phyloP scores from a whole-genome alignment of 2,797 vertebrate genomes.

The Rhinoraja longicauda region DNA sequence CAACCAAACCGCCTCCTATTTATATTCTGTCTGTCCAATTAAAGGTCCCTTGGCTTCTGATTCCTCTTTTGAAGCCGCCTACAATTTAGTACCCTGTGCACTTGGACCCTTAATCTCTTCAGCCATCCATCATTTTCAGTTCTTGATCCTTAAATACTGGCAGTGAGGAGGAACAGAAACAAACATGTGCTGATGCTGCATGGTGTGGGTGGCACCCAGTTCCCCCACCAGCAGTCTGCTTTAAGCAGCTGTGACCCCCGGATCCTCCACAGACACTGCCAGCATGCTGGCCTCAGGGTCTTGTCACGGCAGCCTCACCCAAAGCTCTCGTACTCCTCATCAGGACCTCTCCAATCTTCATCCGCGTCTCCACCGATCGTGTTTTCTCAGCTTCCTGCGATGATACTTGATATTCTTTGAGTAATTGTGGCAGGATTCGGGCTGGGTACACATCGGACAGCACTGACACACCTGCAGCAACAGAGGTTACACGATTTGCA shows the following conservation, averaged over 20 bases:
- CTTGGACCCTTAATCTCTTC: too few relatives aligned
- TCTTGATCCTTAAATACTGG: too few relatives aligned
- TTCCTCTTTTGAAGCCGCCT: too few relatives aligned
- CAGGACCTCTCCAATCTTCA: conserved; percentile 87
- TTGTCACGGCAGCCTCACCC: conserved; percentile 60
- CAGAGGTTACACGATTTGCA: background rate
- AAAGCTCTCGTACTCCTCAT: conserved; percentile 76
- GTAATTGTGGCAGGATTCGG: conserved; percentile 67
- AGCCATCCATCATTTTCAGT: too few relatives aligned
- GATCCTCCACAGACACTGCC: background rate
- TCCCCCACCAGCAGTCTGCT: too few relatives aligned
- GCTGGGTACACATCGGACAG: conserved; percentile 73
- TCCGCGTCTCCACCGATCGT: conserved; percentile 62
- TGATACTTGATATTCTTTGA: conserved; percentile 60
- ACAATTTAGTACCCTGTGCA: too few relatives aligned
- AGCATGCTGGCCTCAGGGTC: too few relatives aligned
- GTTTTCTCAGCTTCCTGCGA: conserved; percentile 43
- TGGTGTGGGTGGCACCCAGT: background rate
- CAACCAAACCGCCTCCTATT: too few relatives aligned
- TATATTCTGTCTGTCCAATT: too few relatives aligned
- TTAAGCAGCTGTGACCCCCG: background rate
- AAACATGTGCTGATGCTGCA: background rate
- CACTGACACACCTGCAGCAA: conserved; percentile 65
- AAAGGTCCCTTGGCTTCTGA: too few relatives aligned
- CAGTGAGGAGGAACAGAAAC: background rate